phyloP scores from a whole-genome alignment of 2,888 invertebrate species.

The Sinotaia quadrata region DNA sequence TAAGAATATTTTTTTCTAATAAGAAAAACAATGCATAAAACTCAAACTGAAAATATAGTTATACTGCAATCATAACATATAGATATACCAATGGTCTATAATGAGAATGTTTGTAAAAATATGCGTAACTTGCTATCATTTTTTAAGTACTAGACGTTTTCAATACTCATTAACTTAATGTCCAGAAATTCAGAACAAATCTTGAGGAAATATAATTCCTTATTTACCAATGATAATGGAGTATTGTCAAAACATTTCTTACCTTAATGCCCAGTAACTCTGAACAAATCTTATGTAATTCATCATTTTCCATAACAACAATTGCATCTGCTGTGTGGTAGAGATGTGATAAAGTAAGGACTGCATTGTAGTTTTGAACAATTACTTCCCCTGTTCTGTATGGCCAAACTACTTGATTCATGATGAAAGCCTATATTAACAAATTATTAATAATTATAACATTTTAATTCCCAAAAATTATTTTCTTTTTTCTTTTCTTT shows the following conservation, averaged over 20 bases:
- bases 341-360: constrained; percentile 70
- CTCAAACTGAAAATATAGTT: too few relatives aligned
- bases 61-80: too few relatives aligned
- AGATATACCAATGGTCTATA: too few relatives aligned
- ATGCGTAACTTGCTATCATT: too few relatives aligned
- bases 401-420: constrained; percentile 70
- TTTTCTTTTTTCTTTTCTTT: not conserved
- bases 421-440: constrained; percentile 49
- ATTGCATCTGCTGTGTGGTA: constrained; percentile 70
- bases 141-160: too few relatives aligned
- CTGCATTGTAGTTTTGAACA: constrained; percentile 73
- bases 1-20: too few relatives aligned
- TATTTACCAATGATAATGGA: too few relatives aligned
- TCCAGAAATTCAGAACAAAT: too few relatives aligned
- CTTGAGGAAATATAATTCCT: too few relatives aligned
- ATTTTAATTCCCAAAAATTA: not conserved
- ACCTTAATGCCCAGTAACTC: constrained; percentile 65
- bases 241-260: not conserved
- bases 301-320: constrained; percentile 71
- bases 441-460: not conserved
- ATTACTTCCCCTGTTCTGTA: constrained; percentile 72
- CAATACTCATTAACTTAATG: too few relatives aligned
- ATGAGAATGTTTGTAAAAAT: too few relatives aligned
- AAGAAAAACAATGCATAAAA: too few relatives aligned
- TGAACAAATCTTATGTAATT: constrained; percentile 69